Conservation (phyloP, 2,797 vertebrate genomes). For the Perodicticus potto region DNA sequence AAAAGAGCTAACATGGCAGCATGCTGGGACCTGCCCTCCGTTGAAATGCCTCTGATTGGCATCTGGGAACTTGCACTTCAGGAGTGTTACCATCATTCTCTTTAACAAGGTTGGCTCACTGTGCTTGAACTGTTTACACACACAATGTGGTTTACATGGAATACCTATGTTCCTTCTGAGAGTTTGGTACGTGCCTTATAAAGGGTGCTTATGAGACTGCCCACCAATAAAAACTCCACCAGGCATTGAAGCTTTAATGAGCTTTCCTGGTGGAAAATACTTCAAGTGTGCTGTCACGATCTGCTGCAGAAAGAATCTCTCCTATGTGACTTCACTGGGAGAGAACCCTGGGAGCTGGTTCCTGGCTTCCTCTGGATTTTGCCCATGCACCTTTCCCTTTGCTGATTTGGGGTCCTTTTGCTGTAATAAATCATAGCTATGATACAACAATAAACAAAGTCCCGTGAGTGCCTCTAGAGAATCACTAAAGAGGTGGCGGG, state of each 20-base stretch:
- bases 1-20: neutral
- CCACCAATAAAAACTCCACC: too few relatives aligned
- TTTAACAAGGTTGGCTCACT: neutral
- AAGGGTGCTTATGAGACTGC: neutral
- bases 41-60: neutral
- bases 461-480: neutral
- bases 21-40: too few relatives aligned
- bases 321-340: neutral
- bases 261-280: neutral
- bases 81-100: neutral
- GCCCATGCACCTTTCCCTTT: neutral
- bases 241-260: neutral
- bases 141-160: neutral
- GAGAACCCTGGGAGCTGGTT: too few relatives aligned
- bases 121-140: neutral
- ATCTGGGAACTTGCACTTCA: neutral
- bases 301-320: neutral
- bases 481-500: too few relatives aligned
- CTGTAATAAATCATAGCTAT: neutral
- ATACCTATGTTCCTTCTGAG: neutral
- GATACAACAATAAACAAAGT: neutral
- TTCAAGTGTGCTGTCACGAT: too few relatives aligned
- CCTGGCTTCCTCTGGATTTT: neutral
- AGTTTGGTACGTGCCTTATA: neutral
- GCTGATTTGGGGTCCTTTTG: neutral